phyloP scores from a whole-genome alignment of 2,888 invertebrate species.

The Cristatella mucedo region DNA sequence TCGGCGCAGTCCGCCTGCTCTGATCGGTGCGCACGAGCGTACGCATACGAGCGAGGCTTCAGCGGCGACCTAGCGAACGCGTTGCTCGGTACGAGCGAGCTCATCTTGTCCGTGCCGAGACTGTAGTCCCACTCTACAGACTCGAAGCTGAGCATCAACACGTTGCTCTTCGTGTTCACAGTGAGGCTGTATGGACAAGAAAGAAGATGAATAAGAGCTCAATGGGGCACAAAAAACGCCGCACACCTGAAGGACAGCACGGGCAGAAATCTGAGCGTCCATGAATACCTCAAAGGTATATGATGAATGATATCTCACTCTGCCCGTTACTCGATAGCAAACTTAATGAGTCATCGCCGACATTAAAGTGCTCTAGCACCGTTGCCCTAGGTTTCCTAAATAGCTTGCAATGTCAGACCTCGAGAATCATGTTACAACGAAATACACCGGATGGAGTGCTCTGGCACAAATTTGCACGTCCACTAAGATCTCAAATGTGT shows the following conservation, averaged over 20 bases:
- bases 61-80: conserved; percentile 31
- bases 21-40: conserved; percentile 34
- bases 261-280: not conserved
- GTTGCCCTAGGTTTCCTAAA: no score
- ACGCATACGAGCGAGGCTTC: conserved; percentile 27
- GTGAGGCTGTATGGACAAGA: conserved; percentile 26
- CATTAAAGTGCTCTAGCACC: no score
- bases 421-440: no score
- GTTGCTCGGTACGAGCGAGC: conserved; percentile 30
- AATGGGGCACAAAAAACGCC: not conserved
- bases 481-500: no score
- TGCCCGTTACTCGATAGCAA: no score
- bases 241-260: not conserved
- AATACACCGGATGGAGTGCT: no score
- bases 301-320: no score
- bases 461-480: no score
- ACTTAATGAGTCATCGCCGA: no score
- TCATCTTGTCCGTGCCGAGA: conserved; percentile 29
- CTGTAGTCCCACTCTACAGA: conserved; percentile 33
- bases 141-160: conserved; percentile 35
- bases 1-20: conserved; percentile 30
- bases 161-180: conserved; percentile 28
- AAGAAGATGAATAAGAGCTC: not conserved
- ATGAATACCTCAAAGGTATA: no score
- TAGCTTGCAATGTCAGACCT: no score